Conservation (phyloP, 2,797 vertebrate species). For the Discoglossus pictus region DNA sequence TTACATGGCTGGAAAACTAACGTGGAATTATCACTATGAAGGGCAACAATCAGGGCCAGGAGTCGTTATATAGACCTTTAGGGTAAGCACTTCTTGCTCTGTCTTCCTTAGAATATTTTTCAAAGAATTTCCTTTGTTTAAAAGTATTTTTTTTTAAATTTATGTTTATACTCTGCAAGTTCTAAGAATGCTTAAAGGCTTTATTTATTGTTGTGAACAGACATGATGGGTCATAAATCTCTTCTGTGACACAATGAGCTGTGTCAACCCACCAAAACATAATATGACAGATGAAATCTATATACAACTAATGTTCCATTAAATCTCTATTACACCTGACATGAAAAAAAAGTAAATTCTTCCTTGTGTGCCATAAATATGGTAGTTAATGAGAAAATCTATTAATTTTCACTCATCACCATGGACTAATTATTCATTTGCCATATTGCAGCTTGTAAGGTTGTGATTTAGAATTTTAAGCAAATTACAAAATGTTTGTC, state of each 20-base stretch:
- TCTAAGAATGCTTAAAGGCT: neutral
- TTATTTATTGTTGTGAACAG: neutral
- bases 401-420: constrained; percentile 32
- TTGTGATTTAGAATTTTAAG: constrained; percentile 39
- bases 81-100: no score
- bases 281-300: no score
- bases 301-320: no score
- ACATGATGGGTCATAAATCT: neutral
- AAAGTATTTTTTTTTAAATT: neutral
- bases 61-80: no score
- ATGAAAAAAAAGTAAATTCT: neutral
- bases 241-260: neutral
- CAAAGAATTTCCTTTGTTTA: no score
- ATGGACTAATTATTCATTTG: constrained; percentile 34
- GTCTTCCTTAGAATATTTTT: no score
- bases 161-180: neutral
- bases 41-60: no score
- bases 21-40: no score
- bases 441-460: constrained; percentile 10
- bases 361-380: constrained; percentile 1
- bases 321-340: no score
- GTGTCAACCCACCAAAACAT: no score
- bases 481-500: constrained; percentile 36
- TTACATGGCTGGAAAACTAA: no score
- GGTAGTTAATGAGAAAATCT: constrained; percentile 34